Base-by-base conservation (phyloP, 2,888 invertebrate species). In the Syrphus vitripennis region DNA sequence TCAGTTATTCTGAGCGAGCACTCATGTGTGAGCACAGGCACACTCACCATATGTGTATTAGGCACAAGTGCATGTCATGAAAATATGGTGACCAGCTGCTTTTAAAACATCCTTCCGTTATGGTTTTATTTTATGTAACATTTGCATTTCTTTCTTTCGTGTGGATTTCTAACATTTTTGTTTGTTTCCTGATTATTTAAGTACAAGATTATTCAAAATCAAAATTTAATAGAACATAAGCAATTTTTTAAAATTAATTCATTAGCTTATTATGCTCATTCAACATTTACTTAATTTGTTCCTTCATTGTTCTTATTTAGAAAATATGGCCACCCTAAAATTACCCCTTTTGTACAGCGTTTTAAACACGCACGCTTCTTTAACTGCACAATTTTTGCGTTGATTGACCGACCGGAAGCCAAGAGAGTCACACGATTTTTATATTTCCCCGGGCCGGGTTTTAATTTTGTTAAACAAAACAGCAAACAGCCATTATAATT, bases 1-100 rank as follows among this genome's bases (percentile, higher is more conserved):
- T 86, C 86, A 82, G 77, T 74, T 78, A 86, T 84, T 78, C 72
- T 37, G 19, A 61, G 53, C 48, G 69, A 37, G 69, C 77, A 59
- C 70, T 65, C 57, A 70, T 82, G 86, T 74, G 67, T 65, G 29
- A 67, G 53, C 55, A n/a, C 55, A 31, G 19, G 48, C 59, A 21
- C 26, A 31, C 40, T n/a, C n/a, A n/a, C n/a, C n/a, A n/a, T n/a
- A n/a, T n/a, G n/a, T 6, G 29, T 45, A 31, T 59, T 34, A 19
- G 21, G 19, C 57, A 57, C 37, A 59, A 59, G 59, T 37, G 37
- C 37, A 59, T 21, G 59, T n/a, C 21, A 37, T 37, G 24, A 10
- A 34, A 34, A 21, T 59, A 21, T 67, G 67, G 50, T 45, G 40
- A 19, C 42, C 65, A 65, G 5, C 6, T 7, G 6, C 12, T 16